Conservation (phyloP, 2,888 invertebrate genomes). For the Trimorus sp. region DNA sequence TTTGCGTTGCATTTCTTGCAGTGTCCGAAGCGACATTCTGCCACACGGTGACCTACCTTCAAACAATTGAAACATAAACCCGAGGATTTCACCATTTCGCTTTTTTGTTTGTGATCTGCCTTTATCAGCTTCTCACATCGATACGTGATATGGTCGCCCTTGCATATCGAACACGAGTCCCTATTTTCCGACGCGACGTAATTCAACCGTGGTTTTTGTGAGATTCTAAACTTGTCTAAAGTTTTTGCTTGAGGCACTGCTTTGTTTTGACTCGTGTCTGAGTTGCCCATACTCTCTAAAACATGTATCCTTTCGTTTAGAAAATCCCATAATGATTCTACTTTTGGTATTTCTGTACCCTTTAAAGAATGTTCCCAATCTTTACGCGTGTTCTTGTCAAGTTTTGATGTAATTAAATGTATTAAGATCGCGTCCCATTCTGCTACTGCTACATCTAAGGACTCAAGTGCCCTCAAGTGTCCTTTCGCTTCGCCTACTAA, state of each 20-base stretch:
- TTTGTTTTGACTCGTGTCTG: not conserved
- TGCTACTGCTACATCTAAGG: not conserved
- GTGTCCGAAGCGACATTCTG: not conserved
- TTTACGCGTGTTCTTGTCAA: constrained; percentile 17
- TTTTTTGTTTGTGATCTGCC: not conserved
- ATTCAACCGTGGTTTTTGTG: not conserved
- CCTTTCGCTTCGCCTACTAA: constrained; percentile 8
- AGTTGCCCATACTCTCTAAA: not conserved
- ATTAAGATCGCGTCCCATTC: constrained; percentile 8
- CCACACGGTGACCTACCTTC: not conserved
- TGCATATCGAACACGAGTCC: not conserved
- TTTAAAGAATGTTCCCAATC: constrained; percentile 16
- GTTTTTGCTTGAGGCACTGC: not conserved
- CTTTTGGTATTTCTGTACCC: constrained; percentile 4
- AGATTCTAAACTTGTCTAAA: not conserved
- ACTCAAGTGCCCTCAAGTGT: constrained; percentile 18
- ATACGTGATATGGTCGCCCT: not conserved
- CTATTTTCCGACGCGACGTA: not conserved
- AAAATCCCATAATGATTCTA: constrained; percentile 15
- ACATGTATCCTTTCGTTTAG: not conserved
- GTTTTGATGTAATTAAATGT: not conserved
- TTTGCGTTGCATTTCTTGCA: not conserved
- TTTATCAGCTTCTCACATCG: not conserved
- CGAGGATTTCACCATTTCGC: not conserved
- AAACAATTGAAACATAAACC: constrained; percentile 15